Base-by-base conservation (phyloP, 2,113 vertebrate species). In the Nycticryphes semicollaris region DNA sequence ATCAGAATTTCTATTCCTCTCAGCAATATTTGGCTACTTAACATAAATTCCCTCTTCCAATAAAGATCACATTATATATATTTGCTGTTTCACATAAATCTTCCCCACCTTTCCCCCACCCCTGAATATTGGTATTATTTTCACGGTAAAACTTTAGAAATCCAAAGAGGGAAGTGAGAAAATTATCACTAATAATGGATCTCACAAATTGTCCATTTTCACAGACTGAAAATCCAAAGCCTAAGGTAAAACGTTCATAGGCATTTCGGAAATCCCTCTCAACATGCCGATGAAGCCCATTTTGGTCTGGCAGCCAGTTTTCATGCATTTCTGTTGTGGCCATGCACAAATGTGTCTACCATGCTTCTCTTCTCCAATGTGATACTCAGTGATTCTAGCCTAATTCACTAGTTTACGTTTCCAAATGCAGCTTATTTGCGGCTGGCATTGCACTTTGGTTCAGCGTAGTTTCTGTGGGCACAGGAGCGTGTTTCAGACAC, bases 1-100 rank as follows among this genome's bases (percentile, higher is more conserved):
- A 74, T 69, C 63, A 95, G 37, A 90, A 83, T 78, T 89, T 70
- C 54, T 93, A 24, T 62, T 85, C 7, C 53, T 91, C 47, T 93
- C 67, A 80, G n/a, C 39, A 77, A 22, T 59, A 88, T 80, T 80
- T 85, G 6, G n/a, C 33, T 67, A 77, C 62, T 83, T 87, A 37
- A 23, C 30, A 74, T 47, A 54, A 81, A 77, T 70, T 57, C 11
- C 12, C 67, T 14, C 15, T 83, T 63, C 45, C 45, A 64, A 41
- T 53, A 80, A 53, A 47, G 57, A 57, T 69, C 68, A 30, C 39
- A 41, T 64, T 93, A 27, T 66, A 45, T 93, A 27, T 66, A 45
- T 82, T 80, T 96, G 45, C 41, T 50, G 7, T 83, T 95, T 79
- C 53, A 48, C 9, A 28, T 37, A 35, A 67, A n/a, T 33, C 5